Base-by-base conservation (phyloP, 1,140 invertebrate species). In the Danaus melanippus region DNA sequence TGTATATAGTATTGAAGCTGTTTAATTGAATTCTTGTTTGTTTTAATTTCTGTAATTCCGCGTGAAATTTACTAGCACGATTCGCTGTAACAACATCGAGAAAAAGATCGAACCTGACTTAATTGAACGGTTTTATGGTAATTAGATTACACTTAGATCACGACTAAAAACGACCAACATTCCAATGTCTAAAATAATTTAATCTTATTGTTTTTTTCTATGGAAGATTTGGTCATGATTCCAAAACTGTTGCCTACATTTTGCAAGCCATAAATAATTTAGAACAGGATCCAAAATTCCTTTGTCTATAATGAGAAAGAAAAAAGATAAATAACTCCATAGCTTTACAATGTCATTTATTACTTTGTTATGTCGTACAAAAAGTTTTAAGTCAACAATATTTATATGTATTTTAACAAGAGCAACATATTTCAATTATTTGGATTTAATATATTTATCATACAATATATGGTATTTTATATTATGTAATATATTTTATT, bases 91-190 rank as follows among this genome's bases (percentile, higher is more conserved):
- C 65, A 64, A 60, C 50, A 45, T 48, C 21, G 50, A 63, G 59
- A 59, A 46, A 56, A 53, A 60, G 54, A 60, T 62, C 56, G 44
- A 48, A 15, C 58, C 49, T 53, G 43, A 57, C 46, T 53, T 65
- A 67, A 65, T 65, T 62, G 58, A 55, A 53, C 53, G 54, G 56
- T 56, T 74, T 71, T 67, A 72, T 68, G 69, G 67, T 68, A 60
- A 66, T 74, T 47, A 66, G 47, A 62, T 56, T 50, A 58, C 55
- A 59, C 57, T 56, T 56, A 59, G 64, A 64, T 69, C 65, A 71
- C 69, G 66, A 72, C 56, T 61, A 56, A 44, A 56, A 51, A 49
- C 51, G 42, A 50, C 12, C 11, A 43, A 58, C 56, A 71, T 74
- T 67, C 68, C 64, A 15, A 61, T 65, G 56, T 32, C 60, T 48